Conservation (phyloP, 2,888 invertebrate species). For the Dorcus parallelipipedus region DNA sequence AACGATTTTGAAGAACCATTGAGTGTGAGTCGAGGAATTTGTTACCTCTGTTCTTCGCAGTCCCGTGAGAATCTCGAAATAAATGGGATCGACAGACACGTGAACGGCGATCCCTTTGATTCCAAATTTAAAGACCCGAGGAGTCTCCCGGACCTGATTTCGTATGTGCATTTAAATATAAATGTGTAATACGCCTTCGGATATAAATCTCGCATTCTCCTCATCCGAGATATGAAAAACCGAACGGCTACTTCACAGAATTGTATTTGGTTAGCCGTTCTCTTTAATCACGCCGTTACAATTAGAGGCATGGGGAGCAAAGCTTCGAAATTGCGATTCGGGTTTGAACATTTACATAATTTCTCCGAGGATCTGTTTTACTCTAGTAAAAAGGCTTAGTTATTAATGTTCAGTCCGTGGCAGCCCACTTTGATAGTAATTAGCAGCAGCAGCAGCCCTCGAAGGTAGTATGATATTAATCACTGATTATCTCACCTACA, state of each 20-base stretch:
- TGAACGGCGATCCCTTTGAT: neutral
- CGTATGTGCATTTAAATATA: no score
- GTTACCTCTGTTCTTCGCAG: neutral
- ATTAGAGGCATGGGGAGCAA: no score
- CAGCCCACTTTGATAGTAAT: constrained; percentile 31
- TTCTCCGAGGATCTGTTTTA: constrained; percentile 5
- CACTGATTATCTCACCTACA: neutral
- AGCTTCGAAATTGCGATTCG: constrained; percentile 1
- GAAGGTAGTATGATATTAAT: neutral
- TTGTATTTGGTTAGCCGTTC: no score
- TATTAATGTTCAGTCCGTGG: constrained; percentile 32
- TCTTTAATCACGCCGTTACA: no score
- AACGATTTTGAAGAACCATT: neutral
- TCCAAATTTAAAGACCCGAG: neutral
- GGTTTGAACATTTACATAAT: constrained; percentile 6
- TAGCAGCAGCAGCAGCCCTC: constrained; percentile 21
- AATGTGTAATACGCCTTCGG: no score
- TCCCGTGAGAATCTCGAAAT: neutral
- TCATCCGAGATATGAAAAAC: no score
- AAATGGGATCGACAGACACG: neutral
- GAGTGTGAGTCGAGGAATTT: neutral
- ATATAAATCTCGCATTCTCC: no score
- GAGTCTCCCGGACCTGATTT: neutral
- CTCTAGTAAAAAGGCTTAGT: constrained; percentile 12
- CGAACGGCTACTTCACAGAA: no score